Base-by-base conservation (phyloP, 1,140 invertebrate species). In the Magallana angulata region DNA sequence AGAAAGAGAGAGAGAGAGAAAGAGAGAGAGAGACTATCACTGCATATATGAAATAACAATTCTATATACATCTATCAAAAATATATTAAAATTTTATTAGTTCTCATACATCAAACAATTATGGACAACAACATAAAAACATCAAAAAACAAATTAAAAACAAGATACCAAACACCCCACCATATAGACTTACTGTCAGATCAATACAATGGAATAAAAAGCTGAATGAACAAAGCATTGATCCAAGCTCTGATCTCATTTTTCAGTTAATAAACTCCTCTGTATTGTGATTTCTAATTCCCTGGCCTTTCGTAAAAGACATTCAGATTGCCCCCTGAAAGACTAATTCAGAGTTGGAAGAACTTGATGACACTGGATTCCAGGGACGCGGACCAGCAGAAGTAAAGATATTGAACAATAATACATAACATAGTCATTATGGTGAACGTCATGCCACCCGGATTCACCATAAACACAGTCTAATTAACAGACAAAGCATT, bases 331-430 rank as follows among this genome's bases (percentile, higher is more conserved):
- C 30, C 68, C 64, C 68, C 68, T 76, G 68, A 36, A 76, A 76
- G 9, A 11, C 24, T 30, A 30, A 30, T 76, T 76, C 30, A 24
- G 8, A 76, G 12, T 30, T 14, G 60, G 60, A 62, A 24, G 68
- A 30, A 76, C 68, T 76, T 2, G 11, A 76, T 76, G 68, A 76
- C 68, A 76, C 68, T 76, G 24, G 7, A 76, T 76, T 76, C 24
- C 24, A 8, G 11, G 4, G 24, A 76, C 30, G 1, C 14, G 16
- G n/a, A 6, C 60, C 14, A n/a, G 60, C 60, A 62, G 60, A 62
- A 62, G 60, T 62, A 11, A 62, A 6, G 14, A n/a, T 62, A 62
- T 12, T 48, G n/a, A 16, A 62, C 60, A 62, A 62, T 62, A n/a
- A 16, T 12, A 8, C 60, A 62, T 0, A 16, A 62, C 9, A 62